phyloP scores from a whole-genome alignment of 92 coral and sea anemone species.

The Epizoanthus fatuus region DNA sequence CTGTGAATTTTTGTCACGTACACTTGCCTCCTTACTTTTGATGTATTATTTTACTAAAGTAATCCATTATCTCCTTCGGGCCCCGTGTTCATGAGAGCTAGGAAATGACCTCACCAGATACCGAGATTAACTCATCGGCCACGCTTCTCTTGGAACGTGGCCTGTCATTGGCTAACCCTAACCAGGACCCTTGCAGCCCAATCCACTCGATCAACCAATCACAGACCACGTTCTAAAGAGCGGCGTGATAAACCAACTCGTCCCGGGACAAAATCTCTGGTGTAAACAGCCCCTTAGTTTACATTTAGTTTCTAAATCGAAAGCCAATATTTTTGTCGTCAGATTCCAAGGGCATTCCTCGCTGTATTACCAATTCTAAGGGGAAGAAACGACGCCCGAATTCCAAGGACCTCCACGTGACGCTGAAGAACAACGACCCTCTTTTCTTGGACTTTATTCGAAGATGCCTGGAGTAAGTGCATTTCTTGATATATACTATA shows the following conservation, averaged over 20 bases:
- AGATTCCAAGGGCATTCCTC: slow-evolving; percentile 98
- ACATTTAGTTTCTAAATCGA: not conserved
- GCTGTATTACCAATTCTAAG: slow-evolving; percentile 95
- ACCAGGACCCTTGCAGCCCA: too few species aligned
- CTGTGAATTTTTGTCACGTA: not conserved
- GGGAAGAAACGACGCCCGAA: slow-evolving; percentile 96
- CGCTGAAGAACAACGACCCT: slow-evolving; percentile 87
- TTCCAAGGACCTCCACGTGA: slow-evolving; percentile 85
- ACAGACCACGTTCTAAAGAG: too few species aligned
- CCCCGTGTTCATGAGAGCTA: too few species aligned
- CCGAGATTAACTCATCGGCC: too few species aligned
- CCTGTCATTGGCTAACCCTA: too few species aligned
- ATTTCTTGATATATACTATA: too few species aligned
- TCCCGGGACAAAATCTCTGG: not conserved
- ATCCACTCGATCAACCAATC: too few species aligned
- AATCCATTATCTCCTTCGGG: not conserved
- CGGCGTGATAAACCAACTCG: not conserved
- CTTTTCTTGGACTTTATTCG: slow-evolving; percentile 85
- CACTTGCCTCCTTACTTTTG: not conserved
- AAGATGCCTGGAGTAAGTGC: slow-evolving; percentile 94
- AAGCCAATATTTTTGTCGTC: not conserved
- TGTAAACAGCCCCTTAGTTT: not conserved
- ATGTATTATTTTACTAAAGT: not conserved
- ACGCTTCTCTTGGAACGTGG: too few species aligned
- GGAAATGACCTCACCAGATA: too few species aligned